Percentiles rank a stretch among this genome's conserved stretches.
Evolutionary conservation across 2,113 vertebrate species (phyloP).

Genomic region (Silurus meridionalis): DNA sequence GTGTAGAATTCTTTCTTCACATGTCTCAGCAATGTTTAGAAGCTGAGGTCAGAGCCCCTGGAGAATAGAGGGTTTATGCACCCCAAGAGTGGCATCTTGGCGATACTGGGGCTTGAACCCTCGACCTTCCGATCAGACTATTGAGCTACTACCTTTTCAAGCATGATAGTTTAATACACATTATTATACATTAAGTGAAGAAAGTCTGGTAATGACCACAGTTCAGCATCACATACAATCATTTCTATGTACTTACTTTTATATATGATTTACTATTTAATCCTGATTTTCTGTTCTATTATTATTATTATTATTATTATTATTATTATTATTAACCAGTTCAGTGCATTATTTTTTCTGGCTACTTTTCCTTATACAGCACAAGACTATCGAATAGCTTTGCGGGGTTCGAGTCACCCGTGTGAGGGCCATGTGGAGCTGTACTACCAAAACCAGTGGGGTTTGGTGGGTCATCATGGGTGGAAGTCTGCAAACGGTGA

Average conservation of each 20-base stretch:
- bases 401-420: background rate
- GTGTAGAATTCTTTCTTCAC: too few relatives aligned
- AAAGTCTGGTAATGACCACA: background rate
- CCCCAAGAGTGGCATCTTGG: too few relatives aligned
- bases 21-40: too few relatives aligned
- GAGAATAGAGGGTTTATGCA: too few relatives aligned
- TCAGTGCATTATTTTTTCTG: background rate
- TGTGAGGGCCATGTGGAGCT: slow-evolving; percentile 64
- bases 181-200: background rate
- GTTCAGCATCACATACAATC: too few relatives aligned
- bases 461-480: slow-evolving; percentile 43
- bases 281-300: background rate
- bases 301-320: too few relatives aligned
- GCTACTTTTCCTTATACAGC: background rate
- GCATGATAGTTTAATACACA: background rate
- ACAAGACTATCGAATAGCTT: slow-evolving; percentile 33
- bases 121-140: too few relatives aligned
- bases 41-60: too few relatives aligned
- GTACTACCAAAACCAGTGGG: rapidly evolving
- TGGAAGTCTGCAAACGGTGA: background rate
- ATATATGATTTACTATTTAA: background rate
- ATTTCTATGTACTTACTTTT: background rate
- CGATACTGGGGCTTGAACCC: too few relatives aligned
- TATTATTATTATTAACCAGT: background rate
- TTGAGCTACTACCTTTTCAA: background rate